Base-by-base conservation (phyloP, 2,888 invertebrate genomes). In the Dryobotodes eremita region DNA sequence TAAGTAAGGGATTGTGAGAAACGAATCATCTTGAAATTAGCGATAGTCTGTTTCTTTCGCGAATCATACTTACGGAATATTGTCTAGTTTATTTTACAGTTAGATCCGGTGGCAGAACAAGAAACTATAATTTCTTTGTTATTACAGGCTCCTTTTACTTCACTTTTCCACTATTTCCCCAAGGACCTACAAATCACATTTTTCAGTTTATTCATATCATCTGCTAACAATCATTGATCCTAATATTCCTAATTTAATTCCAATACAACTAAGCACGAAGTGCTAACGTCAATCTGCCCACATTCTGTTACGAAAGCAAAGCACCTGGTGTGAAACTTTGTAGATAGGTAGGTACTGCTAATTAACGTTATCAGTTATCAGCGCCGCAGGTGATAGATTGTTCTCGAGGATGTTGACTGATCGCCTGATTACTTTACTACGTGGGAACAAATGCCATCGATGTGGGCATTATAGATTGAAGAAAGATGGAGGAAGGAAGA, bases 381-480 rank as follows among this genome's bases (percentile, higher is more conserved):
- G 79, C 36, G 79, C 69, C 79, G 78, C 82, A 85, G 85, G 85
- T 90, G 90, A 90, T 89, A 87, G 87, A 90, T 89, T 75, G 82
- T 88, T 79, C 74, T 71, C 57, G n/a, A 86, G 90, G 89, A 90
- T 86, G 90, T 90, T 91, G 91, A 91, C 89, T 90, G 89, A 91
- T 91, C 87, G 85, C 87, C 82, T 90, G 88, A 89, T 89, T 87
- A 84, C 81, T 75, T 80, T 66, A 73, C 50, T 74, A 77, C 88
- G 88, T 89, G 88, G 88, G 88, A 89, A 89, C 71, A 36, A 57
- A 57, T 50, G 50, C 73, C 77, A 80, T 86, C 73, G 88, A 85
- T 76, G 61, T 17, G 31, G 15, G 65, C 46, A 23, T 36, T 75
- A 62, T 68, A 71, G 66, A 82, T 82, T 69, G 42, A 31, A 31